Conservation (phyloP, 2,113 vertebrate species). For the Phoxinus phoxinus region DNA sequence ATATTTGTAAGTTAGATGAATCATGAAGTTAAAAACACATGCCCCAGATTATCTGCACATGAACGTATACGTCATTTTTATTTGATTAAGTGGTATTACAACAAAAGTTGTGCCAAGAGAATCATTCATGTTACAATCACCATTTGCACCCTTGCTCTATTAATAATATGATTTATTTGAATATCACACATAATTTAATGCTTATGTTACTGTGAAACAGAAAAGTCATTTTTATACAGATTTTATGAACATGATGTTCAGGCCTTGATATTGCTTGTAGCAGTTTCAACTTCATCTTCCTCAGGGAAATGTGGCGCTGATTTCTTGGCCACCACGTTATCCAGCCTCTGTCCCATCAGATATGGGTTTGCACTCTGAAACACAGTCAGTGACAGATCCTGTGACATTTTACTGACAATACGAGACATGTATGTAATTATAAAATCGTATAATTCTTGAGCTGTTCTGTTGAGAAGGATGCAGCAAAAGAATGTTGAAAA, state of each 20-base stretch:
- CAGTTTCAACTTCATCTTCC: slow-evolving; percentile 76
- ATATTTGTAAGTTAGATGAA: background rate
- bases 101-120: slow-evolving; percentile 7
- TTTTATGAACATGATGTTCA: slow-evolving; percentile 52
- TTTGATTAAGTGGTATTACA: slow-evolving; percentile 41
- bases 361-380: slow-evolving; percentile 90
- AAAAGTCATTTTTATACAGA: slow-evolving; percentile 8
- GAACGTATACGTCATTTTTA: slow-evolving; percentile 12
- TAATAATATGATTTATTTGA: slow-evolving; percentile 17
- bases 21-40: slow-evolving; percentile 2
- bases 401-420: slow-evolving; percentile 20
- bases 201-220: slow-evolving; percentile 27
- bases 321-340: slow-evolving; percentile 97
- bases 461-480: background rate
- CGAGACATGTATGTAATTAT: background rate
- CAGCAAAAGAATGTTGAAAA: background rate
- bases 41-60: slow-evolving; percentile 2
- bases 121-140: slow-evolving; percentile 14
- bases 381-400: slow-evolving; percentile 2
- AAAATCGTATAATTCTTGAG: background rate
- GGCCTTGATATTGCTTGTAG: slow-evolving; percentile 64
- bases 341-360: slow-evolving; percentile 90
- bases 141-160: background rate
- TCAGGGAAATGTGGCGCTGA: slow-evolving; percentile 94
- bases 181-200: background rate